These are phyloP conservation scores for Phyllostomus hastatus DNA, from an alignment of 2,113 vertebrate genomes.

Conservation along the genomic window DNA sequence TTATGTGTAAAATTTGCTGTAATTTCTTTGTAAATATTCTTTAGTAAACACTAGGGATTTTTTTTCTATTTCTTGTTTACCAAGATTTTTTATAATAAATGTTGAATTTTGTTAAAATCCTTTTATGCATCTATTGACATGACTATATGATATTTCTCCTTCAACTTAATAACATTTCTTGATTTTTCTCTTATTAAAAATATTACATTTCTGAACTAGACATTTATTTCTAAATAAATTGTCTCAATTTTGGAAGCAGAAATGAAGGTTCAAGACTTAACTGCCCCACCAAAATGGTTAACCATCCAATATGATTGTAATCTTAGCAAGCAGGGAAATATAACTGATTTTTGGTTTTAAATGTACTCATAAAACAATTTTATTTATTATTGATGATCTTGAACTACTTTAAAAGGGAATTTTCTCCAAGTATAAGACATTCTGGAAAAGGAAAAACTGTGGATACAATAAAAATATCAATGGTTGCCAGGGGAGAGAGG, in stretches of 20 bases:
- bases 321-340: neutral
- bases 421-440: neutral
- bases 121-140: neutral
- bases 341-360: neutral
- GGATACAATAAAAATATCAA: neutral
- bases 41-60: neutral
- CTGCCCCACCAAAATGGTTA: neutral
- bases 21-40: slow-evolving; percentile 27
- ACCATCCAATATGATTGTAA: neutral
- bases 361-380: neutral
- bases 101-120: neutral
- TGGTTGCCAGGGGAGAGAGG: neutral
- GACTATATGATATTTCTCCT: neutral
- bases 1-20: neutral
- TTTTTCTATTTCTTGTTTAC: neutral
- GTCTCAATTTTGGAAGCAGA: slow-evolving; percentile 25
- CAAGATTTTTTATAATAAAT: slow-evolving; percentile 18
- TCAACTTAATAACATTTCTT: neutral
- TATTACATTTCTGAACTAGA: neutral
- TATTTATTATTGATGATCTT: neutral
- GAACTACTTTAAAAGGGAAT: neutral
- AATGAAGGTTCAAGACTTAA: neutral
- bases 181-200: slow-evolving; percentile 7
- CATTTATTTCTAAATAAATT: neutral
- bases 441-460: neutral